phyloP scores from a whole-genome alignment of 2,888 invertebrate species.

The Lutraria lutraria region DNA sequence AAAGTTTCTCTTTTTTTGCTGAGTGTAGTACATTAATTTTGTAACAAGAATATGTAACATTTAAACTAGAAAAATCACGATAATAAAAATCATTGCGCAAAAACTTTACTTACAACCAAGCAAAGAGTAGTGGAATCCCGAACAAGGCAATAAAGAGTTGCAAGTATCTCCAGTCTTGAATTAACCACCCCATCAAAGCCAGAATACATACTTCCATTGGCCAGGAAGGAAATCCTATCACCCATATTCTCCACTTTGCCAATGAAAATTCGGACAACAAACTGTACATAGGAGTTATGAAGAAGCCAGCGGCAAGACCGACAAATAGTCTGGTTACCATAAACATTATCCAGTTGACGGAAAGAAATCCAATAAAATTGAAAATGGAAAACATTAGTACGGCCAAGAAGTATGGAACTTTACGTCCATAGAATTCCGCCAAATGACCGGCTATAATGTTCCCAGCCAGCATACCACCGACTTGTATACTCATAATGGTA shows the following conservation, averaged over 20 bases:
- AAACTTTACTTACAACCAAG: conserved; percentile 29
- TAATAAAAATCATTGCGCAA: too few species aligned
- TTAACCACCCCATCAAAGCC: conserved; percentile 8
- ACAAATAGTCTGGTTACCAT: conserved; percentile 39
- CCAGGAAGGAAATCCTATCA: conserved; percentile 33
- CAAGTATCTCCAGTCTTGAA: conserved; percentile 28
- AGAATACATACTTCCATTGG: conserved; percentile 22
- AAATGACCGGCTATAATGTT: conserved; percentile 53
- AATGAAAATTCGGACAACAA: conserved; percentile 53
- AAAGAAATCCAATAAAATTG: conserved; percentile 44
- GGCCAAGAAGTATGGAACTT: conserved; percentile 51
- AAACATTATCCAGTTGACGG: conserved; percentile 59
- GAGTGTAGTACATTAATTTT: too few species aligned
- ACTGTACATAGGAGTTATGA: conserved; percentile 52
- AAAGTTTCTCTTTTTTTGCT: too few species aligned
- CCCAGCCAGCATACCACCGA: conserved; percentile 53
- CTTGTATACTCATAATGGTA: conserved; percentile 51
- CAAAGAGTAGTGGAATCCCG: neutral
- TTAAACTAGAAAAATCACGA: neutral
- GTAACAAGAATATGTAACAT: neutral
- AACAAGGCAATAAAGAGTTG: conserved; percentile 21
- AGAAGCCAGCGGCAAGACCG: conserved; percentile 51
- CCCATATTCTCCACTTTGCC: conserved; percentile 44
- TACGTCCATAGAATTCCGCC: conserved; percentile 54
- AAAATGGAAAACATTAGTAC: conserved; percentile 38